Evolutionary conservation across 2,113 vertebrate genomes (phyloP).

Genomic region (Tetrao urogallus): DNA sequence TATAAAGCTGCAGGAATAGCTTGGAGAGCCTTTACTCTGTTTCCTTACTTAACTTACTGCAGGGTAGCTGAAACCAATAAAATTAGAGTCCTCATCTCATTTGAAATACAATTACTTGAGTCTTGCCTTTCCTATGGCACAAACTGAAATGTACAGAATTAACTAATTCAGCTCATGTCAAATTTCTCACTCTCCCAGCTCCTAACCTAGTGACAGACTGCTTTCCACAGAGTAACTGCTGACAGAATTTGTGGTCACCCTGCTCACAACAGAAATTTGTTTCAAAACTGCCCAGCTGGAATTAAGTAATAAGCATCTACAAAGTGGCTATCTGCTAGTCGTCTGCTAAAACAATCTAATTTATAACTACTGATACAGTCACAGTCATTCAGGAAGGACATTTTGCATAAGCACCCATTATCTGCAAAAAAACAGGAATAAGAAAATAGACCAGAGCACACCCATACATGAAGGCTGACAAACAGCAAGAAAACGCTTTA

Average conservation of each 20-base stretch:
- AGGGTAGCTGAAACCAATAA: background rate
- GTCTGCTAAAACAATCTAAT: constrained; percentile 7
- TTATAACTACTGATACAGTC: background rate
- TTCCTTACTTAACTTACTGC: background rate
- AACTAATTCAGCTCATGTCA: background rate
- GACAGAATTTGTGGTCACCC: background rate
- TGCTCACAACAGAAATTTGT: constrained; percentile 19
- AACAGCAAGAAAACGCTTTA: background rate
- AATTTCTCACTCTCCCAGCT: background rate
- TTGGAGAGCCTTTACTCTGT: background rate
- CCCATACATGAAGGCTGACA: background rate
- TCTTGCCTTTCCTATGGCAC: background rate
- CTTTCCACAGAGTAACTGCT: background rate
- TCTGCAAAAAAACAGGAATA: background rate
- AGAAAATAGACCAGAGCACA: background rate
- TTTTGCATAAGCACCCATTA: background rate
- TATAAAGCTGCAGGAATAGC: background rate
- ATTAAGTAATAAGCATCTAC: constrained; percentile 1
- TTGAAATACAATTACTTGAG: background rate
- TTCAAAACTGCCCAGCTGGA: constrained; percentile 10
- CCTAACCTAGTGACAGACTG: background rate
- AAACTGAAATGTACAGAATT: background rate
- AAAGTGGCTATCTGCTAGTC: background rate
- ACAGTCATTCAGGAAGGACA: constrained; percentile 2
- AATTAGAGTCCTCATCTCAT: background rate